Evolutionary conservation across 2,888 invertebrate genomes (phyloP), one percentile per base, ranked within the genome.

Genomic region (Microctonus hyperodae): DNA sequence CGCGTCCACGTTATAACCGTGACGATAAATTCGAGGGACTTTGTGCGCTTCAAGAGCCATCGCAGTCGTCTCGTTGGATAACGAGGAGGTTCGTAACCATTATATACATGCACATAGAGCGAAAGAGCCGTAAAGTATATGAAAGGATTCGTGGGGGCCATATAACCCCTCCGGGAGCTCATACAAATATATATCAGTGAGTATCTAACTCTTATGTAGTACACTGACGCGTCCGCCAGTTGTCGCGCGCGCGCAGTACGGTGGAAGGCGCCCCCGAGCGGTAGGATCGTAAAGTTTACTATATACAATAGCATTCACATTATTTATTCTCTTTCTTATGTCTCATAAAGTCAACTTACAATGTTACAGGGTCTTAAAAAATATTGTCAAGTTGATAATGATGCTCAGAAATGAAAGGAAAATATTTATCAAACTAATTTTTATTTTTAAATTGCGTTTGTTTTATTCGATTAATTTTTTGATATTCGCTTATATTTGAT

Each of bases 271-370:
- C 37, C 37, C 56, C 58, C 64, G 67, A 71, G 70, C 70, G 71
- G 64, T 67, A 71, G 75, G 78, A 76, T 75, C 79, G 78, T 79
- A 78, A 79, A 74, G n/a, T 44, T 16, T 62, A 72, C 68, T 64
- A 64, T 31, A 62, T 70, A 50, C 68, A 70, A 64, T 70, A 69
- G 69, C 71, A 70, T 71, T 71, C 69, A 70, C 68, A 60, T 65
- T 58, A 60, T 67, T 68, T 64, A 63, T 63, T 73, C 73, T 28
- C 7, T 3, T 28, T 28, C 7, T 28, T 28, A 73, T 74, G 75
- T 70, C 70, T 76, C 76, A 73, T 76, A 75, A 76, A 76, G 72
- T 69, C 69, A 60, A 69, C 74, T 75, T 74, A 75, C 75, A 75
- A 75, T 76, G 73, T 74, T 60, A 56, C 67, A 64, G 69, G 65